Evolutionary conservation across 2,113 vertebrate genomes (phyloP).

Genomic region (Ctenodactylus gundi): DNA sequence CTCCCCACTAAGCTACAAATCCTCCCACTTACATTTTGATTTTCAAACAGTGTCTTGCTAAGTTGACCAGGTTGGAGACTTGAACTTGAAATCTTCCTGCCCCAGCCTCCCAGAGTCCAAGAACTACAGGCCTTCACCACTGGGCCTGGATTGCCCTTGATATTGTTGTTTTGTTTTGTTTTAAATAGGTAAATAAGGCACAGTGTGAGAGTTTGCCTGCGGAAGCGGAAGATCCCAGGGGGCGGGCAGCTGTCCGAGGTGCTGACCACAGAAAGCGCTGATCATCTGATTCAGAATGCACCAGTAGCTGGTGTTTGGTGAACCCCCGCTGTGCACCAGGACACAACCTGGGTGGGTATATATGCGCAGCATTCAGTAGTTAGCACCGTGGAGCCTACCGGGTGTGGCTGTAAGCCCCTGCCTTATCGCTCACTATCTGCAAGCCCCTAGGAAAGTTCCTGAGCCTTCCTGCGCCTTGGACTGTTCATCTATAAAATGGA

Average conservation of each 20-base stretch:
- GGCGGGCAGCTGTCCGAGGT: accelerated
- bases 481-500: background rate
- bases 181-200: background rate
- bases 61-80: too few species aligned
- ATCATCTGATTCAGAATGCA: background rate
- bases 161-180: background rate
- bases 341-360: background rate
- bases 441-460: background rate
- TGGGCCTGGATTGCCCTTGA: too few species aligned
- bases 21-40: too few species aligned
- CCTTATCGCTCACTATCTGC: background rate
- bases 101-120: too few species aligned
- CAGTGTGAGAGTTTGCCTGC: accelerated
- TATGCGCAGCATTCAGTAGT: background rate
- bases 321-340: background rate
- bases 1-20: too few species aligned
- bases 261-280: background rate
- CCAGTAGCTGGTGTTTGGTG: background rate
- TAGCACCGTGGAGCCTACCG: background rate
- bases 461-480: background rate
- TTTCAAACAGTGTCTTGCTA: too few species aligned
- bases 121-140: too few species aligned
- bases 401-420: background rate
- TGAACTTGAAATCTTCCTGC: too few species aligned
- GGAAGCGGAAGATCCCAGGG: accelerated